These are phyloP conservation scores for Tachystola acroxantha DNA, from an alignment of 2,888 invertebrate genomes.

Conservation along the genomic window DNA sequence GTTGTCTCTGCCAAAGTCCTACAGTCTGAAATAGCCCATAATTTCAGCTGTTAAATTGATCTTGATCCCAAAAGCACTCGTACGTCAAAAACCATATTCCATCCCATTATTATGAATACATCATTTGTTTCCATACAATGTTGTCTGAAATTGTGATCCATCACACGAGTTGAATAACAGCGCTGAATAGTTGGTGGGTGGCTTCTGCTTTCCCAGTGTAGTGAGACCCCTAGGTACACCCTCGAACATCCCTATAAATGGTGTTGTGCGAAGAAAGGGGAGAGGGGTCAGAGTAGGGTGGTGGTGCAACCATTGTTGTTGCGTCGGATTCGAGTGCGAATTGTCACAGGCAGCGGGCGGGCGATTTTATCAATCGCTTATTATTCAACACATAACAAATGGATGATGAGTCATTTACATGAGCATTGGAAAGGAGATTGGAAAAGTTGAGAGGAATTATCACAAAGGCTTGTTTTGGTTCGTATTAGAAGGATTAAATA, in stretches of 20 bases:
- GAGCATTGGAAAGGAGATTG: conserved; percentile 12
- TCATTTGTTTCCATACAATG: conserved; percentile 66
- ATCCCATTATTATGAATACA: conserved; percentile 43
- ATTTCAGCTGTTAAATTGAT: too few relatives aligned
- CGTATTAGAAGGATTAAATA: too few relatives aligned
- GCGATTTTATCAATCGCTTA: conserved; percentile 68
- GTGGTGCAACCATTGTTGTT: conserved; percentile 56
- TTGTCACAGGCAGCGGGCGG: conserved; percentile 63
- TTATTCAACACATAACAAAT: conserved; percentile 61
- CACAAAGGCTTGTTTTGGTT: too few relatives aligned
- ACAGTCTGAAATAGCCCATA: too few relatives aligned
- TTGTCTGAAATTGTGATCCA: conserved; percentile 70
- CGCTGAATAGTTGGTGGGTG: conserved; percentile 63
- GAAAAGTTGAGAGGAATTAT: conserved; percentile 2
- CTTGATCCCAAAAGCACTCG: too few relatives aligned
- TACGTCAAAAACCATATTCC: conserved; percentile 29
- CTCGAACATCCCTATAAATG: conserved; percentile 26
- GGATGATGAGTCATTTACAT: conserved; percentile 51
- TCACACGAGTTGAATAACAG: conserved; percentile 67
- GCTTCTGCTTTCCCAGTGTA: conserved; percentile 46
- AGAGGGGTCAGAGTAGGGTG: conserved; percentile 35
- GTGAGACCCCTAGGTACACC: conserved; percentile 36
- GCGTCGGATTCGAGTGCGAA: conserved; percentile 65
- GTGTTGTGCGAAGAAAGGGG: conserved; percentile 28
- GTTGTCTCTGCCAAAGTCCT: too few relatives aligned